Evolutionary conservation across 2,888 invertebrate genomes (phyloP), one percentile per base, ranked within the genome.

Genomic region (Cryptops parisi): DNA sequence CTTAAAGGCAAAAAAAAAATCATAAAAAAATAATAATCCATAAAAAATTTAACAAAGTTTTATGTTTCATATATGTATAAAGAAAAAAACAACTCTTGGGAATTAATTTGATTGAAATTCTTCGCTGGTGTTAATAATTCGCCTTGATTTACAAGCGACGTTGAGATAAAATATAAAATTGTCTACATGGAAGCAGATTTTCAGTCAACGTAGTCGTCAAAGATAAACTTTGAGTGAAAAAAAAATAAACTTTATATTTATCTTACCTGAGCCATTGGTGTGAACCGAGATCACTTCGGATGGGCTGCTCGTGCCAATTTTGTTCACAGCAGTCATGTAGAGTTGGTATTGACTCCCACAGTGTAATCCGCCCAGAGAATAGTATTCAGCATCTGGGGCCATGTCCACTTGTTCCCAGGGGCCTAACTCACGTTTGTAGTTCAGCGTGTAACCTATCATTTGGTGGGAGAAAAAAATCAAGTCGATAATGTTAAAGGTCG

Each of bases 291-390:
- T 21, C 9, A 50, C 19, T 25, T 54, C 53, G 1, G 53, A 54
- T 9, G 47, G 49, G 6, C 40, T 48, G 1, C 55, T 47, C 4
- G 27, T 39, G 3, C 55, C 55, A 6, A 55, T 55, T 41, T 55
- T 82, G 65, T 94, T 94, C 68, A 88, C 88, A 57, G 91, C 91
- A 6, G 86, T 86, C 27, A 91, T 86, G 66, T 88, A 89, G 60
- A 94, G 81, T 68, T 91, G 90, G 70, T 94, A 94, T 66, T 86
- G 78, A 15, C 90, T 88, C 59, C 94, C 94, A 68, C 94, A 94
- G 71, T 85, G 80, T 56, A 94, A 72, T 66, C 82, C 86, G 63
- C 89, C 88, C 60, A 93, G 75, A 19, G 86, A 85, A 68, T 70
- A 64, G 26, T 47, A 54, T 6, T 47, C 41, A 9, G 52, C 24